Evolutionary conservation across 1,140 invertebrate genomes (phyloP).

Genomic region (Oedothorax gibbosus): DNA sequence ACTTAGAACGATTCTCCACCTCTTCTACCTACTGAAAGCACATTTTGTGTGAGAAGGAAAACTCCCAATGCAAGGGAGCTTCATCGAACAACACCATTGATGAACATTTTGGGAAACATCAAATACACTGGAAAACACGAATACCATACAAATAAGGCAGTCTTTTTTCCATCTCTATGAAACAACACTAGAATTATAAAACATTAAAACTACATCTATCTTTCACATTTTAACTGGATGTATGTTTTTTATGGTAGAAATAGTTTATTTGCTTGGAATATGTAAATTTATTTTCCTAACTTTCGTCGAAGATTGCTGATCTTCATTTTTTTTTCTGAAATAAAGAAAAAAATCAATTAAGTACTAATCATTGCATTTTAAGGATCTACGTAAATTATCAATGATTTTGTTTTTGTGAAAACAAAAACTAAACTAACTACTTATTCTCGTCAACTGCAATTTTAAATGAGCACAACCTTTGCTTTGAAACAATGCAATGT

Average conservation of each 20-base stretch:
- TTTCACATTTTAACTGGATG: slow-evolving; percentile 33
- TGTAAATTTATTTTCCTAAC: too few species aligned
- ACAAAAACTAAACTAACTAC: too few species aligned
- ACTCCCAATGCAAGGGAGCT: neutral
- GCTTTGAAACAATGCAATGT: too few species aligned
- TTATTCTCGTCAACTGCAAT: too few species aligned
- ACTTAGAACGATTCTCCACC: too few species aligned
- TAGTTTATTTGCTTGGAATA: too few species aligned
- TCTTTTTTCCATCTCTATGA: slow-evolving; percentile 13
- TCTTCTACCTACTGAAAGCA: slow-evolving; percentile 28
- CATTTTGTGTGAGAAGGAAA: slow-evolving; percentile 43
- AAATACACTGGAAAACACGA: neutral
- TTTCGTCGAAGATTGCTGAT: neutral
- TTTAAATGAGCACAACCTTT: too few species aligned
- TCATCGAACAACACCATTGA: neutral
- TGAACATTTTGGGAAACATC: slow-evolving; percentile 19
- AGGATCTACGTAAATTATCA: too few species aligned
- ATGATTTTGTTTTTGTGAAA: too few species aligned
- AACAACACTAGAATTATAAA: slow-evolving; percentile 11
- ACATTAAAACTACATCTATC: slow-evolving; percentile 8
- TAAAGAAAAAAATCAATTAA: neutral
- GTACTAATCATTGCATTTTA: too few species aligned
- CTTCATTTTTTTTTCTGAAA: neutral
- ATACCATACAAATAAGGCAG: slow-evolving; percentile 35
- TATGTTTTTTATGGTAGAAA: neutral